Base-by-base conservation (phyloP, 2,113 vertebrate species). In the Leucoraja erinaceus region DNA sequence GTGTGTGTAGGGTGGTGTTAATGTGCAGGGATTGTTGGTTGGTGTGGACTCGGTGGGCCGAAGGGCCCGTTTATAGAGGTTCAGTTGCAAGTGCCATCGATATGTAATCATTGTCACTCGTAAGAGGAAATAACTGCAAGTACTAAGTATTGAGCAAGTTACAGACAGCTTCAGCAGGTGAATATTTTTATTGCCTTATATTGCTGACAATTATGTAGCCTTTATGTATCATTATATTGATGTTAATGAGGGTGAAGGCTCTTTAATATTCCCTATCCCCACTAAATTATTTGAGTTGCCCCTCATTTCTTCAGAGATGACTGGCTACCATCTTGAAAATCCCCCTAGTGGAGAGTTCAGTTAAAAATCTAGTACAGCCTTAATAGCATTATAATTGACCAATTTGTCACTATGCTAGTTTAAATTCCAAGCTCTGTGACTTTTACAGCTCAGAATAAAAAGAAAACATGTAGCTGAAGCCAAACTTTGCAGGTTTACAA, bases 381-480 rank as follows among this genome's bases (percentile, higher is more conserved):
- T 91, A 91, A 91, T 91, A 91, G 63, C 31, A 70, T 70, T 91
- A 91, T 72, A 91, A 91, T 91, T 91, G 90, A 72, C 66, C 90
- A 74, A 72, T 70, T 91, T 72, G 90, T 91, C 90, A 72, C 33
- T 54, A 38, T 47, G 90, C 66, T 91, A 12, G 68, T 91, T 91
- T 91, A 91, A 91, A 91, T 91, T 91, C 47, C 90, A 47, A 72
- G 66, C 66, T 91, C 90, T 72, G 68, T 91, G 88, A 54, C 90
- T 72, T 72, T 91, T 72, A 91, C 90, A 68, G 16, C 66, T 72
- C 68, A 72, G 90, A 91, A 72, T 91, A 72, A 72, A 54, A 72
- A 91, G 70, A 81, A 91, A 91, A 70, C 61, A 38, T 66, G 88
- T 70, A 72, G 22, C 3, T 91, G 33, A 72, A 91, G 10, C 68